Percentiles rank a stretch among this genome's conserved stretches.
These are phyloP conservation scores for Leptinotarsa undecemlineata DNA, from an alignment of 1,140 invertebrate species.

Conservation along the genomic window DNA sequence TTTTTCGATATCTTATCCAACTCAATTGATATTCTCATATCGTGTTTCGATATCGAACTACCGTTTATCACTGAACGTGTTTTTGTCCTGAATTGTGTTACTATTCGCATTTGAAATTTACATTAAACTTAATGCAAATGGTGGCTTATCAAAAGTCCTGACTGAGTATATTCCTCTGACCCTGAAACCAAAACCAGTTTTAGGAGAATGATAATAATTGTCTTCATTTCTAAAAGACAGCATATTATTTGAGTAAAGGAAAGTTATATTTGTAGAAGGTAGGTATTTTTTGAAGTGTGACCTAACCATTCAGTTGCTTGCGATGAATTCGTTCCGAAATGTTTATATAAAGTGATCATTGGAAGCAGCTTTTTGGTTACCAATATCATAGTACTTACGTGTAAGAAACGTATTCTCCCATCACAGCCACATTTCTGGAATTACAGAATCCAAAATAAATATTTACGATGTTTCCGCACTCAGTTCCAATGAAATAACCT, in stretches of 20 bases:
- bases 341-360: no score
- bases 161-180: conserved; percentile 45
- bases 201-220: conserved; percentile 8
- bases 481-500: conserved; percentile 42
- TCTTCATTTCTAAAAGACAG: neutral
- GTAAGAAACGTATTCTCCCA: conserved; percentile 48
- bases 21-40: neutral
- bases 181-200: conserved; percentile 37
- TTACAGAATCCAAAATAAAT: conserved; percentile 44
- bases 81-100: neutral
- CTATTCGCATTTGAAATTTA: conserved; percentile 3
- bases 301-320: no score
- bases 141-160: conserved; percentile 39
- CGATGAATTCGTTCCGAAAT: no score
- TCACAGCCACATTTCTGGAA: conserved; percentile 37
- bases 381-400: conserved; percentile 36
- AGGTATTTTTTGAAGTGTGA: no score
- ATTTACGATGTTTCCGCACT: conserved; percentile 45
- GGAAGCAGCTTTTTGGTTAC: no score
- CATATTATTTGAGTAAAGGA: neutral
- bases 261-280: no score
- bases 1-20: conserved; percentile 6
- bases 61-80: neutral
- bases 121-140: conserved; percentile 37
- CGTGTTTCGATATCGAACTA: neutral